These are phyloP conservation scores for Brachypalpus laphriformis DNA, from an alignment of 2,888 invertebrate species.

Conservation along the genomic window DNA sequence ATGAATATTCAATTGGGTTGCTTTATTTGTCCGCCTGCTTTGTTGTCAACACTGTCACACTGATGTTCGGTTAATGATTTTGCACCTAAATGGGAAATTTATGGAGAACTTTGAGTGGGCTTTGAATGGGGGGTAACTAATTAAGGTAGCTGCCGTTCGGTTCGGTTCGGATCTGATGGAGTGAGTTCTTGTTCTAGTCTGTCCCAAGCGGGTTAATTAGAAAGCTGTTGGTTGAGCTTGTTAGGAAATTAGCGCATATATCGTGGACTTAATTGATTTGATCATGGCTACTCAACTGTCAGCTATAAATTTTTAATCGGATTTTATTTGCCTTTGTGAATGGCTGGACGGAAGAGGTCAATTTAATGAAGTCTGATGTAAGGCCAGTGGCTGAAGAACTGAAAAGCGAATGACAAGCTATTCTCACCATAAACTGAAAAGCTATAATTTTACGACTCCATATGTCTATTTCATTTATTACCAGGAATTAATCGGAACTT, in stretches of 20 bases:
- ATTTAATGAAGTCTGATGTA: slow-evolving; percentile 39
- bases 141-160: slow-evolving; percentile 48
- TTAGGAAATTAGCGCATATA: slow-evolving; percentile 60
- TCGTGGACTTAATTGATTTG: slow-evolving; percentile 55
- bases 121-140: slow-evolving; percentile 32
- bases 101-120: slow-evolving; percentile 53
- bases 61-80: slow-evolving; percentile 71
- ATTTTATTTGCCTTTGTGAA: slow-evolving; percentile 30
- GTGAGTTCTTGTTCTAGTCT: slow-evolving; percentile 4
- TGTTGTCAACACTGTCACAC: slow-evolving; percentile 61
- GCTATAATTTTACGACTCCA: slow-evolving; percentile 22
- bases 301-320: slow-evolving; percentile 51
- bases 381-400: slow-evolving; percentile 20
- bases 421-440: slow-evolving; percentile 44
- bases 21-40: slow-evolving; percentile 55
- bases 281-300: slow-evolving; percentile 54
- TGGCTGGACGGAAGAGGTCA: slow-evolving; percentile 46
- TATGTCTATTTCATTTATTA: slow-evolving; percentile 1
- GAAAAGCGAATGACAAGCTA: slow-evolving; percentile 14
- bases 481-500: slow-evolving; percentile 11
- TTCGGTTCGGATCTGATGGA: neutral
- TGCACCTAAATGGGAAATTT: slow-evolving; percentile 65
- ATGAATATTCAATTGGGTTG: slow-evolving; percentile 61
- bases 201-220: slow-evolving; percentile 39
- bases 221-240: slow-evolving; percentile 49